These are phyloP conservation scores for Vulpes lagopus DNA, from an alignment of 2,113 vertebrate species.

Conservation along the genomic window DNA sequence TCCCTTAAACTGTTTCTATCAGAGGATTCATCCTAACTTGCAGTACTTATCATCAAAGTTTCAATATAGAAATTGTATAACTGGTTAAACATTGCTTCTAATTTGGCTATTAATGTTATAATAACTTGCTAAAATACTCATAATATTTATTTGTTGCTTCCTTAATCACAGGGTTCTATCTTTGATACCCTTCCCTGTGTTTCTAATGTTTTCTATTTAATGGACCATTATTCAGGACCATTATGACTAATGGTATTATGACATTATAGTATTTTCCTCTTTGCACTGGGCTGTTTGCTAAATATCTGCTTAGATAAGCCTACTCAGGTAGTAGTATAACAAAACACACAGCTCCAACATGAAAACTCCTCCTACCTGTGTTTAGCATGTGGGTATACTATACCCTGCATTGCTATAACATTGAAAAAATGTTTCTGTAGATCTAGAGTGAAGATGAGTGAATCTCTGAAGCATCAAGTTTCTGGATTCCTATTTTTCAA, in stretches of 20 bases:
- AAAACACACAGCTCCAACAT: not conserved
- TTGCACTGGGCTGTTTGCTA: slow-evolving; percentile 13
- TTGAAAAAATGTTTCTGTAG: not conserved
- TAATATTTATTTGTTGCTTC: slow-evolving; percentile 10
- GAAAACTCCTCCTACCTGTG: not conserved
- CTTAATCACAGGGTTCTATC: not conserved
- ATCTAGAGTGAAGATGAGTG: not conserved
- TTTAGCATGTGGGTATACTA: not conserved
- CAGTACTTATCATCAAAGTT: not conserved
- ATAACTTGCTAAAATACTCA: not conserved
- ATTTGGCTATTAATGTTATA: slow-evolving; percentile 33
- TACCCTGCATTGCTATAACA: not conserved
- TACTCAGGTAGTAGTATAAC: not conserved
- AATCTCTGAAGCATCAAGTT: not conserved
- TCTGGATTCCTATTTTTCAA: not conserved
- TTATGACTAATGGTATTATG: not conserved
- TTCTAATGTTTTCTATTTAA: slow-evolving; percentile 23
- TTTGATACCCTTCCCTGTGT: not conserved
- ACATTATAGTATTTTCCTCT: not conserved
- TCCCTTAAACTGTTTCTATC: not conserved
- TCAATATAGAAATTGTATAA: not conserved
- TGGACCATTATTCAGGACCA: not conserved
- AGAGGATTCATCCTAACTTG: not conserved
- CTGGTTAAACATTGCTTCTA: not conserved
- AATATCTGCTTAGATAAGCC: not conserved